Percentiles rank a stretch among this genome's conserved stretches.
Conservation (phyloP, 1,140 invertebrate species). For the Lepidurus couesii region DNA sequence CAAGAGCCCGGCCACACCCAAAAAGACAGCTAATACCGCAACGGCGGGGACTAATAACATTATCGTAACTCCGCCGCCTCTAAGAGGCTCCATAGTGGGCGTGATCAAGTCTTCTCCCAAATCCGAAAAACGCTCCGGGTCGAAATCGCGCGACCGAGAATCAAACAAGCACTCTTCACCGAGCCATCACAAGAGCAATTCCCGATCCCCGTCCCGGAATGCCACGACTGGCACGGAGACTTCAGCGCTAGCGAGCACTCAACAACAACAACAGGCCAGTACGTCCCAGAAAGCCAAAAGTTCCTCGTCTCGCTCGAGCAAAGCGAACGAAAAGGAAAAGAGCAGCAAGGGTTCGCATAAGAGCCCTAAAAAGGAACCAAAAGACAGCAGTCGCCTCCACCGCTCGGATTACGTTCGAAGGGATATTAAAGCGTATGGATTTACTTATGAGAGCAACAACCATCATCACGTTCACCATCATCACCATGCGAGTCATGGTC, state of each 20-base stretch:
- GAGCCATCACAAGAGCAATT: slow-evolving; percentile 1
- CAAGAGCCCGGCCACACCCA: slow-evolving; percentile 9
- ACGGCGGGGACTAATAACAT: neutral
- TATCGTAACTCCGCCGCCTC: neutral
- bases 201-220: slow-evolving; percentile 11
- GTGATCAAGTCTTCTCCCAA: slow-evolving; percentile 30
- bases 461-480: slow-evolving; percentile 31
- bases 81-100: neutral
- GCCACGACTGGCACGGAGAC: slow-evolving; percentile 2
- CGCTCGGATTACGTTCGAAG: neutral
- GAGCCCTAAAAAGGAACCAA: slow-evolving; percentile 32
- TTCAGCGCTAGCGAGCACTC: slow-evolving; percentile 27
- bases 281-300: slow-evolving; percentile 23
- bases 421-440: slow-evolving; percentile 32
- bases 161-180: slow-evolving; percentile 32
- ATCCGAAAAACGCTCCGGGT: slow-evolving; percentile 27
- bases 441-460: slow-evolving; percentile 34
- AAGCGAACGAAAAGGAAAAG: slow-evolving; percentile 26
- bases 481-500: slow-evolving; percentile 7
- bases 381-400: neutral
- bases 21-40: neutral
- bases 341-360: slow-evolving; percentile 3
- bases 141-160: slow-evolving; percentile 28
- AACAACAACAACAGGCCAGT: neutral
- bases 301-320: slow-evolving; percentile 27